Evolutionary conservation across 2,888 invertebrate species (phyloP), one percentile per base, ranked within the genome.

Genomic region (Crepidodera aurea): DNA sequence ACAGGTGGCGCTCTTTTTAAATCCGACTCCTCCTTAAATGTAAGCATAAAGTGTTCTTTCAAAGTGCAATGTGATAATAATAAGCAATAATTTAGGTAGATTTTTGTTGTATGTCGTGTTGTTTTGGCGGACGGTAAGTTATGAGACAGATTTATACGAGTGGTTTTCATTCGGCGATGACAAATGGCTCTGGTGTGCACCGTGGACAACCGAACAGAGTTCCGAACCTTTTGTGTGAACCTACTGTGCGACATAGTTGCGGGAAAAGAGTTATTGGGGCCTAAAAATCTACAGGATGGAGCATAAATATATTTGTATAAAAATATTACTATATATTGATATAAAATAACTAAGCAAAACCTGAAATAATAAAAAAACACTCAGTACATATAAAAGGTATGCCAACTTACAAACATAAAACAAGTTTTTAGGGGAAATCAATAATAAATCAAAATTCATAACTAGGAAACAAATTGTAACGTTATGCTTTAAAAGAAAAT

Each of bases 101-200:
- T 77, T 78, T 78, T 78, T 78, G 75, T 74, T 57, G 74, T 71
- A 73, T 76, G 78, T 77, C 78, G 75, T 76, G 77, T 79, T 79
- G 78, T 79, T 79, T 79, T 79, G 79, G 78, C 78, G 75, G 77
- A 66, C 65, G 60, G 76, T 79, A 79, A 79, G 73, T 78, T 79
- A 79, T 78, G 78, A 72, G 77, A 78, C 78, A 78, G 77, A 78
- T 79, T 78, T 78, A 79, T 79, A 74, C 72, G 75, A 71, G 73
- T 70, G 74, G 72, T 74, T 76, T 75, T 75, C 75, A 74, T 75
- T 74, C 72, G 71, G 42, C 69, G 69, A 75, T 77, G 77, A 78
- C 77, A 76, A 77, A 78, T 77, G 76, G 54, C 67, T 69, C 68
- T 65, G 68, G 70, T 67, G 70, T 64, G 65, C 59, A 27, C 15